phyloP scores from a whole-genome alignment of 2,797 vertebrate species.

The Sebastes matsubarae region DNA sequence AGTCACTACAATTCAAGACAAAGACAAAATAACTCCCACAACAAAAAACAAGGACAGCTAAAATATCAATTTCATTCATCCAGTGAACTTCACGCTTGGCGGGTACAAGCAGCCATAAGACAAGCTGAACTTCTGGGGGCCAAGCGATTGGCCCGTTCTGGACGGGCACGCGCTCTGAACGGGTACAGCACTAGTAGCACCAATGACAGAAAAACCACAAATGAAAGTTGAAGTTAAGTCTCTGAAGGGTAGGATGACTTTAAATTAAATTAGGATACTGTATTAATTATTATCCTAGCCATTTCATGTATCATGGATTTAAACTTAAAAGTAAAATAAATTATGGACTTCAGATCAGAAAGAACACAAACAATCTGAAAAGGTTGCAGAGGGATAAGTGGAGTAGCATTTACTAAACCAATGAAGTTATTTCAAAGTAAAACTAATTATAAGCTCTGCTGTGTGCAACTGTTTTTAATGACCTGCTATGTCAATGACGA shows the following conservation, averaged over 20 bases:
- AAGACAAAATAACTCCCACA: too few relatives aligned
- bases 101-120: too few relatives aligned
- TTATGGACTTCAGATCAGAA: background rate
- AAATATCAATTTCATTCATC: too few relatives aligned
- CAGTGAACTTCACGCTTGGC: too few relatives aligned
- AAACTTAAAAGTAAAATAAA: conserved; percentile 16
- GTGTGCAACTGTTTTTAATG: conserved; percentile 6
- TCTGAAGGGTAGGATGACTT: conserved; percentile 4
- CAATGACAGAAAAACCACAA: conserved; percentile 7
- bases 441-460: background rate
- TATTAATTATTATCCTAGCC: background rate
- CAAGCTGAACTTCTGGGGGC: too few relatives aligned
- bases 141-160: too few relatives aligned
- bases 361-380: background rate
- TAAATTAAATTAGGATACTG: background rate
- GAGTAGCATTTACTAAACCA: background rate
- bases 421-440: background rate
- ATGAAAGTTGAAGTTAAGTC: background rate
- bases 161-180: too few relatives aligned
- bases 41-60: too few relatives aligned
- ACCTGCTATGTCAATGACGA: background rate
- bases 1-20: too few relatives aligned
- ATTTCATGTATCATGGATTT: conserved; percentile 15
- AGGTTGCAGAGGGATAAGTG: background rate
- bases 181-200: background rate